Percentiles rank a stretch among this genome's conserved stretches.
Evolutionary conservation across 1,140 invertebrate genomes (phyloP).

Genomic region (Trachymyrmex cornetzi): DNA sequence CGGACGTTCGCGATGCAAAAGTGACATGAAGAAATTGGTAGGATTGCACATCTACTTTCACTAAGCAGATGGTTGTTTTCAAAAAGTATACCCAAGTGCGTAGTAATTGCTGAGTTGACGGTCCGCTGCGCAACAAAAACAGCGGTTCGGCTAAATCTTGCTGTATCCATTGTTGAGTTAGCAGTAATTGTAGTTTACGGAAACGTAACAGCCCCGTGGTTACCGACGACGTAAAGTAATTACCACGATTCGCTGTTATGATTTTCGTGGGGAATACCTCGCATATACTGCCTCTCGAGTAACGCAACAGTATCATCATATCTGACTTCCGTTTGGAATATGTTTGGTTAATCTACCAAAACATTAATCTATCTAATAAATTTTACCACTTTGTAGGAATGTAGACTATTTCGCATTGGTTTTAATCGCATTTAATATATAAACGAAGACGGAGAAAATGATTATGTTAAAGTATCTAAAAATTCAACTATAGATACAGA

Average conservation of each 20-base stretch:
- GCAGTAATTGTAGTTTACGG: slow-evolving; percentile 64
- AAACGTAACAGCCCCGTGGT: slow-evolving; percentile 61
- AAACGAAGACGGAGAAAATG: background rate
- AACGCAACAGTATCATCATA: background rate
- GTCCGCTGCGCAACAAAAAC: slow-evolving; percentile 67
- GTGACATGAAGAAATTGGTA: slow-evolving; percentile 63
- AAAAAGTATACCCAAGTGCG: slow-evolving; percentile 50
- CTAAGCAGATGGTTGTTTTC: slow-evolving; percentile 69
- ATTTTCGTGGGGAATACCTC: slow-evolving; percentile 48
- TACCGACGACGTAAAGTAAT: slow-evolving; percentile 66
- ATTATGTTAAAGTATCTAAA: too few relatives aligned
- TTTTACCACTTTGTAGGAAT: background rate
- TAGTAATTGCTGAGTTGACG: slow-evolving; percentile 70
- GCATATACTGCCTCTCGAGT: background rate
- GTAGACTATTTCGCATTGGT: background rate
- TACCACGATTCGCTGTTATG: slow-evolving; percentile 60
- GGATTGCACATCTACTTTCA: slow-evolving; percentile 62
- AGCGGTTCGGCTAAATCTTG: slow-evolving; percentile 62
- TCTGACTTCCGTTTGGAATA: slow-evolving; percentile 27
- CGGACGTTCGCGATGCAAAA: slow-evolving; percentile 37
- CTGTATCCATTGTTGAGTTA: slow-evolving; percentile 70
- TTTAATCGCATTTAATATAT: background rate
- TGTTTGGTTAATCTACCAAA: background rate
- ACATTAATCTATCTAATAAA: background rate
- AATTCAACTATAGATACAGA: too few relatives aligned